Evolutionary conservation across 2,113 vertebrate species (phyloP), one percentile per base, ranked within the genome.

Genomic region (Octodon degus): DNA sequence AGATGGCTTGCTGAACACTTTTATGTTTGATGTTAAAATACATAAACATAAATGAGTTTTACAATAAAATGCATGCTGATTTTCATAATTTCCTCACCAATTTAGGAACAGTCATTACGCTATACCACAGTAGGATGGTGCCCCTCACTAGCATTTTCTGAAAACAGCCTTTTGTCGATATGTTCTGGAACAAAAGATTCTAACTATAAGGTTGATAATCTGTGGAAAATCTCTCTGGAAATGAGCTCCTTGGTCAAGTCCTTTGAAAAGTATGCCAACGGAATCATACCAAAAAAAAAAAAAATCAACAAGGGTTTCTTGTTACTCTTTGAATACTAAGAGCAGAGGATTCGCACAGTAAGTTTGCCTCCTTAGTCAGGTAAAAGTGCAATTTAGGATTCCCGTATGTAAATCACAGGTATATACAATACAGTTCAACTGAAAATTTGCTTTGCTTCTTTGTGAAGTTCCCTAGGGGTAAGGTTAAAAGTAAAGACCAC

Each of bases 361-460:
- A 76, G 80, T 65, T 95, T 82, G 70, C 55, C 53, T 90, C 79
- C 12, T 65, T 94, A 81, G 76, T 89, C 65, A 97, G 93, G 67
- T 81, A 90, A 0, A 8, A 96, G 70, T 17, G 6, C 24, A 92
- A 83, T 37, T 97, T 96, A 86, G 0, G 58, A 92, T 58, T 94
- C 96, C 65, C 72, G 97, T 79, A 65, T 27, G n/a, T 79, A 98
- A 97, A 86, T 94, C 72, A 85, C 19, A 76, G 0, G 53, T 53
- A 90, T 81, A 62, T 88, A 37, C 12, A 43, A 97, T 37, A 96
- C 47, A 95, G 86, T 13, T 10, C 12, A 4, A 92, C 93, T 98
- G 96, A 97, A 91, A 97, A 97, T 97, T 97, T 95, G 60, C 97
- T 96, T 95, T 98, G 98, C 98, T 99, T 98, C 99, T 99, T 99